A percentile compares a stretch with the other conserved stretches of the same genome.
These are phyloP conservation scores for Megaustenia siamemsis DNA, from an alignment of 2,888 invertebrate genomes.

Conservation along the genomic window DNA sequence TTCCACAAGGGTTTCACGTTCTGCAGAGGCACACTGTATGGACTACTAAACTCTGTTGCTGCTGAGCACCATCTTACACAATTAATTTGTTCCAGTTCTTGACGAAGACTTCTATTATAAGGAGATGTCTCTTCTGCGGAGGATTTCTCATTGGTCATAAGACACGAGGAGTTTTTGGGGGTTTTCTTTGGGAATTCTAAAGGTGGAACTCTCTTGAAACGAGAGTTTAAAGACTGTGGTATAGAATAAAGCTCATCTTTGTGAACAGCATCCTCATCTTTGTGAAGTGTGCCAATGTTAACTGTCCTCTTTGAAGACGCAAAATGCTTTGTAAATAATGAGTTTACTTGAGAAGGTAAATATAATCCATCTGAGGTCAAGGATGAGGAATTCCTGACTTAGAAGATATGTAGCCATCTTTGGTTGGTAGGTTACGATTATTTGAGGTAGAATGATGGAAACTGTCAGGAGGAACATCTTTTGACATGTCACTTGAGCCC, in stretches of 20 bases:
- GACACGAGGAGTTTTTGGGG: not conserved
- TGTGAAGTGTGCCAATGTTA: not conserved
- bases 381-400: no score
- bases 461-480: not conserved
- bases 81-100: no score
- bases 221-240: slow-evolving; percentile 21
- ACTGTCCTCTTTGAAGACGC: not conserved
- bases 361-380: not conserved
- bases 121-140: not conserved
- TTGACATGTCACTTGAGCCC: not conserved
- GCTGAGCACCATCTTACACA: no score
- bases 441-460: not conserved
- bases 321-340: not conserved
- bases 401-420: not conserved
- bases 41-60: no score
- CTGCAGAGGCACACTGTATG: no score
- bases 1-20: not conserved
- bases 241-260: not conserved
- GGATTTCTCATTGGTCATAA: not conserved
- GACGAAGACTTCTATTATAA: no score
- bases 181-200: slow-evolving; percentile 31
- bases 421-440: not conserved
- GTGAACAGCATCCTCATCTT: not conserved
- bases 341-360: not conserved
- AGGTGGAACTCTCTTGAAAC: slow-evolving; percentile 35